Evolutionary conservation across 2,797 vertebrate species (phyloP), one percentile per base, ranked within the genome.

Genomic region (Halcyon smyrnensis): DNA sequence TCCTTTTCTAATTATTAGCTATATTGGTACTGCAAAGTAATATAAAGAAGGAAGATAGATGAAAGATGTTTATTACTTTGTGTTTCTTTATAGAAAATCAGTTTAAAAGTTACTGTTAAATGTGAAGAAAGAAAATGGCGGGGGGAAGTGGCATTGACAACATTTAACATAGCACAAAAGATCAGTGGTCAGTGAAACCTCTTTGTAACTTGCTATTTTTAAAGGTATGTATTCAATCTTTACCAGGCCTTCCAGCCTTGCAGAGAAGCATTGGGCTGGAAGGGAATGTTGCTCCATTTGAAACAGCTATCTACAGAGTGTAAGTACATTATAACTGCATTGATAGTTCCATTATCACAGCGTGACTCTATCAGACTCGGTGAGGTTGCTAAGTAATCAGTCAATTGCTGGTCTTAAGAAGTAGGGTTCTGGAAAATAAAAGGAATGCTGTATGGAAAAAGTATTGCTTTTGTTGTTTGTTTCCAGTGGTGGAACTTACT

Each of bases 321-420:
- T 90, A 95, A 97, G 96, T 83, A 78, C 89, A 56, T 97, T 95
- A 95, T 87, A 97, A 93, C 86, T 95, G 89, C 97, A 96, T 71
- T 96, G 96, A 97, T 95, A 97, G 79, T 92, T 97, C 97, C 96
- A 97, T 98, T 98, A 98, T 97, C 97, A 97, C 98, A 97, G 97
- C 48, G 4, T 95, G 97, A 97, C 95, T 96, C 71, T 67, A 75
- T 95, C 87, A 82, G 85, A 71, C 79, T 96, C 39, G 1, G 89
- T 59, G 85, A 60, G 48, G 89, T 96, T 97, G 95, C 96, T 89
- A 95, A 97, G 95, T 96, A 97, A 97, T 98, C 97, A 96, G 97
- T 97, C 97, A 97, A 77, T 96, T 97, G 94, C 86, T 73, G 84
- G 80, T 92, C 95, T 85, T 83, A 93, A 91, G 67, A 92, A 96